Evolutionary conservation across 2,888 invertebrate species (phyloP).

Genomic region (Parnassius apollo): DNA sequence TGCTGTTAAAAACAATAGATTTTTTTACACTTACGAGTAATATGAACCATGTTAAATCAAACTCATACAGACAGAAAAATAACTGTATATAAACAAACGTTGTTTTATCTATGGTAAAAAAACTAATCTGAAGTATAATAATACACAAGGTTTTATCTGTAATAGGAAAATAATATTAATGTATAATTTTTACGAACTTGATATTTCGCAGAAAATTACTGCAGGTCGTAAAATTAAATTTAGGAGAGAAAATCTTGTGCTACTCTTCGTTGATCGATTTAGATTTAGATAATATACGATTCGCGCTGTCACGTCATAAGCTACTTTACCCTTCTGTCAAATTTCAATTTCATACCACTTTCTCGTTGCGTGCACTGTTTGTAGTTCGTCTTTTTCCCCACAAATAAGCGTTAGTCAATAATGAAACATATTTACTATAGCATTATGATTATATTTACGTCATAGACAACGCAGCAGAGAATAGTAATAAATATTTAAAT

Average conservation of each 20-base stretch:
- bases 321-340: background rate
- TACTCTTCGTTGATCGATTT: background rate
- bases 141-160: too few species aligned
- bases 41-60: too few species aligned
- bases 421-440: too few species aligned
- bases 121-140: too few species aligned
- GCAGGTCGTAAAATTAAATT: conserved; percentile 13
- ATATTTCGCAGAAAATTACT: conserved; percentile 2
- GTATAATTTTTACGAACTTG: background rate
- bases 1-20: conserved; percentile 29
- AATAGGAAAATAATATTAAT: background rate
- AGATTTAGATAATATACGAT: background rate
- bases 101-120: too few species aligned
- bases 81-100: too few species aligned
- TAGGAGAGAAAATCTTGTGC: conserved; percentile 2
- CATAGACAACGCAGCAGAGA: too few species aligned
- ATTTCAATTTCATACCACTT: conserved; percentile 1
- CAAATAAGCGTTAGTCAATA: background rate
- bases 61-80: too few species aligned
- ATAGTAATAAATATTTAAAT: too few species aligned
- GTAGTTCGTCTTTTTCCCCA: background rate
- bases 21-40: too few species aligned
- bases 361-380: background rate
- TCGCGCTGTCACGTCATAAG: background rate
- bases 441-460: too few species aligned